Evolutionary conservation across 2,888 invertebrate species (phyloP).

Genomic region (Lamproptera curius): DNA sequence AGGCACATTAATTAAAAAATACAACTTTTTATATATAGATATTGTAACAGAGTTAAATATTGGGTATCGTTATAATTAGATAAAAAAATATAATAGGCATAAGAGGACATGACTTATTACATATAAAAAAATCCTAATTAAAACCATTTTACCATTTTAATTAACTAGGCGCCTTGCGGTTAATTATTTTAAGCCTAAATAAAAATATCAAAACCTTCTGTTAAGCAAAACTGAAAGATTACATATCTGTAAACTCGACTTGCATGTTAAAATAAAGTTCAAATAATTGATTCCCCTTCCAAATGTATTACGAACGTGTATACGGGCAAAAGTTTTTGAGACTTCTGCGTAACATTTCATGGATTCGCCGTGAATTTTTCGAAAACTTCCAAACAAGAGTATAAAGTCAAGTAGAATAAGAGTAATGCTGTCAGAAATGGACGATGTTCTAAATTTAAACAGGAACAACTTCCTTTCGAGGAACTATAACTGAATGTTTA

Average conservation of each 20-base stretch:
- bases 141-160: neutral
- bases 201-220: no score
- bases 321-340: constrained; percentile 14
- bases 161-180: neutral
- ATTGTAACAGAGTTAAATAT: no score
- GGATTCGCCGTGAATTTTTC: constrained; percentile 19
- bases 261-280: constrained; percentile 21
- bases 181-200: no score
- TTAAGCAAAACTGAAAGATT: constrained; percentile 30
- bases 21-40: no score
- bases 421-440: constrained; percentile 17
- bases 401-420: constrained; percentile 19
- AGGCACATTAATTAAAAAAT: no score
- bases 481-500: constrained; percentile 5
- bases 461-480: constrained; percentile 1
- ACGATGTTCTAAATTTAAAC: constrained; percentile 14
- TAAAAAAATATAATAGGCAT: no score
- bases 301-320: constrained; percentile 15
- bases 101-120: no score
- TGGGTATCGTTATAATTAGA: no score
- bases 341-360: constrained; percentile 19
- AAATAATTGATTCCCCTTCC: constrained; percentile 24
- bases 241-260: constrained; percentile 24
- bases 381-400: constrained; percentile 18
- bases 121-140: neutral